phyloP scores from a whole-genome alignment of 1,140 invertebrate genomes.

The Drosophila tani region DNA sequence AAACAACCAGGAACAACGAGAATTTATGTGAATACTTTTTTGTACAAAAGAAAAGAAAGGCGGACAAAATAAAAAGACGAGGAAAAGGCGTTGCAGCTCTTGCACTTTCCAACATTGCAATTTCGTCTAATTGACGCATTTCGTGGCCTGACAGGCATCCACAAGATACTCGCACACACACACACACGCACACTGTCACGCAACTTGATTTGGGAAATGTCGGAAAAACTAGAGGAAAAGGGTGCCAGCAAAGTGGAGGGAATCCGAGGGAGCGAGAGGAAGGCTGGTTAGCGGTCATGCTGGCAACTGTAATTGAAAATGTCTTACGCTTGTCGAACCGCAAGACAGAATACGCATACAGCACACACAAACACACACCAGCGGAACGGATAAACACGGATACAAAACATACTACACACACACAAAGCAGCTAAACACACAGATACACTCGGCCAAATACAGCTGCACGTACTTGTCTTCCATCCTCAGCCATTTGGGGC shows the following conservation, averaged over 20 bases:
- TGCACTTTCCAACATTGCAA: conserved; percentile 72
- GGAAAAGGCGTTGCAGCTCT: conserved; percentile 27
- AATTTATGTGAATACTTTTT: conserved; percentile 75
- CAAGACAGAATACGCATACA: conserved; percentile 65
- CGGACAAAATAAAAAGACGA: conserved; percentile 10
- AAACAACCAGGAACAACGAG: conserved; percentile 59
- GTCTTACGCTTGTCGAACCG: conserved; percentile 83
- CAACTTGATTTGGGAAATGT: conserved; percentile 65
- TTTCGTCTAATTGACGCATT: conserved; percentile 82
- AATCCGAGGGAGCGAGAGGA: conserved; percentile 4
- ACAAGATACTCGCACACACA: conserved; percentile 36
- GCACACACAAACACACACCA: conserved; percentile 15
- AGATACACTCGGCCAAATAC: conserved; percentile 15
- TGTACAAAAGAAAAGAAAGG: conserved; percentile 18
- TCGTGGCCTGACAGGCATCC: conserved; percentile 73
- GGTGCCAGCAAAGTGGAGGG: conserved; percentile 10
- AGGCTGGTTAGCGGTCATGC: conserved; percentile 66
- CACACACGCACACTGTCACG: conserved; percentile 34
- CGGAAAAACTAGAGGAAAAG: conserved; percentile 19
- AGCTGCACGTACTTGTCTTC: conserved; percentile 27
- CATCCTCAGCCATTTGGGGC: conserved; percentile 27
- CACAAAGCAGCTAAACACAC: conserved; percentile 16
- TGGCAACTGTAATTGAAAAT: conserved; percentile 81
- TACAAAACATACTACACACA: conserved; percentile 13
- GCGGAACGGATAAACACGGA: conserved; percentile 26